Evolutionary conservation across 2,888 invertebrate species (phyloP), one percentile per base, ranked within the genome.

Genomic region (Boloria euphrosyne): DNA sequence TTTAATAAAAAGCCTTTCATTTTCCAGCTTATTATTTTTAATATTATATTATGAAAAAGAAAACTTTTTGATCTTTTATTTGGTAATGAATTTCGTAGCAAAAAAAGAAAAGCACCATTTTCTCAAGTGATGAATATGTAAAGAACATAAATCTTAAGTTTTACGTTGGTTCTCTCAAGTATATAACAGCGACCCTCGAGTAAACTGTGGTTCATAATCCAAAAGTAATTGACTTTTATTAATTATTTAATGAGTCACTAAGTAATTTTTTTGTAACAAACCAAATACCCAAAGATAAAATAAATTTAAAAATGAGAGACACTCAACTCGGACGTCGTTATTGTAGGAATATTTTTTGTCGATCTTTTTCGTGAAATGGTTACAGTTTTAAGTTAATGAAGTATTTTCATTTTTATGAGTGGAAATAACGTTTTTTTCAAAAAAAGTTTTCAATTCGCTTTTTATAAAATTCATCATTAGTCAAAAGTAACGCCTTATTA

Each of bases 271-370:
- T 38, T 57, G 27, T 7, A 18, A 13, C 58, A 53, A 59, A 59
- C 50, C 47, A 47, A 62, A 65, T 65, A 65, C 60, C 65, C 60
- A 65, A 69, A 59, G 65, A 65, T 62, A 47, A 67, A 69, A 66
- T 64, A 60, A 55, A 65, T 65, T 67, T 46, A 59, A 51, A n/a
- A n/a, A n/a, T n/a, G 62, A 69, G 50, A 58, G 67, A 62, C 27
- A 67, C 65, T 67, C 65, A 43, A 62, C 50, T 18, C n/a, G 53
- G 59, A 57, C 59, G 62, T 69, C 64, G 53, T 69, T 64, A 66
- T 57, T 64, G 65, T 54, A 50, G 27, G 46, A 69, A 59, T 60
- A 67, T 69, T 67, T 68, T 69, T 67, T 53, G 46, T 54, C 54
- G 44, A 67, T 60, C 51, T 62, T 54, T 65, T 65, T 47, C 38